Conservation (phyloP, 2,113 vertebrate genomes). For the Bagarius yarrelli region DNA sequence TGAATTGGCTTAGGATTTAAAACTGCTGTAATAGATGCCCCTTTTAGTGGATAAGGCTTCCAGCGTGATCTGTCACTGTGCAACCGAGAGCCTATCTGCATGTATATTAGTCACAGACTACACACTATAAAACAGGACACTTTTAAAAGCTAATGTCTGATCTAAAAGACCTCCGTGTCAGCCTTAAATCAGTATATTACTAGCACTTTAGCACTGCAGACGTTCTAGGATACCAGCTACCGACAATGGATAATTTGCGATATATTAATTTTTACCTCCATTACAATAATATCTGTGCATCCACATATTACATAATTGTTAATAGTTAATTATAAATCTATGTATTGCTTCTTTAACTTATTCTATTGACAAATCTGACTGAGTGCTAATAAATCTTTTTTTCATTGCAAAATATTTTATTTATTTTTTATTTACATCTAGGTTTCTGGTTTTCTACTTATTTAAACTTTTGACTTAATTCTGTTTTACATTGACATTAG, state of each 20-base stretch:
- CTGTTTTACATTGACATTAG: conserved; percentile 13
- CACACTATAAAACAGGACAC: background rate
- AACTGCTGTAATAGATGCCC: conserved; percentile 11
- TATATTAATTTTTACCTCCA: background rate
- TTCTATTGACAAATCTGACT: background rate
- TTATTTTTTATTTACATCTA: conserved; percentile 8
- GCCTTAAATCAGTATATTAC: background rate
- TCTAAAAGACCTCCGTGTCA: background rate
- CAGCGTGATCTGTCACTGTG: background rate
- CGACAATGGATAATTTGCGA: background rate
- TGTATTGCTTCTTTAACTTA: conserved; percentile 18
- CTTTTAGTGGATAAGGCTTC: conserved; percentile 7
- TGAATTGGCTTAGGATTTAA: conserved; percentile 31
- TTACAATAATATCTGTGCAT: background rate
- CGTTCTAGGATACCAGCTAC: conserved; percentile 2
- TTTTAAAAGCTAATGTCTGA: background rate
- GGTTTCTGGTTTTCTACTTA: background rate
- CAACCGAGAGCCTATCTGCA: background rate
- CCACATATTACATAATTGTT: background rate
- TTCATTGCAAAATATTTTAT: conserved; percentile 12
- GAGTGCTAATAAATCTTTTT: background rate
- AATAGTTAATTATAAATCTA: conserved; percentile 5
- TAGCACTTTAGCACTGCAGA: background rate
- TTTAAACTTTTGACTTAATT: background rate
- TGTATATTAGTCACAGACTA: background rate